These are phyloP conservation scores for Euwallacea fornicatus DNA, from an alignment of 1,140 invertebrate genomes.

Conservation along the genomic window DNA sequence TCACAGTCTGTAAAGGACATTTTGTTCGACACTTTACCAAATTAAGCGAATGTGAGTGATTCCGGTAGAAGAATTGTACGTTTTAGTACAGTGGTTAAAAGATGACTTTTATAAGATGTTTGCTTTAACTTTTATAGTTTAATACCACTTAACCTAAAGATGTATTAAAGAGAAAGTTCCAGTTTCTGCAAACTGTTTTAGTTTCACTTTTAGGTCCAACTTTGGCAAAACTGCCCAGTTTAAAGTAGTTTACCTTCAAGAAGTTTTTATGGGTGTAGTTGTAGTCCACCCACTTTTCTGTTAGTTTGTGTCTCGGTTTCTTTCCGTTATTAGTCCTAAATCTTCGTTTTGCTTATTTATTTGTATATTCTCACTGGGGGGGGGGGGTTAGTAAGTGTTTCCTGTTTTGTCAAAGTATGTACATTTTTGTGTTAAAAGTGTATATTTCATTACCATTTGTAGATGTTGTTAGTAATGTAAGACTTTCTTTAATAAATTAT, in stretches of 20 bases:
- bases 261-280: too few species aligned
- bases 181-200: neutral
- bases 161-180: conserved; percentile 11
- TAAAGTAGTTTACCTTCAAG: conserved; percentile 1
- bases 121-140: conserved; percentile 24
- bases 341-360: too few species aligned
- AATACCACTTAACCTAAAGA: conserved; percentile 4
- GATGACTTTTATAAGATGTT: conserved; percentile 27
- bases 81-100: conserved; percentile 59
- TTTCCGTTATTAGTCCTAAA: too few species aligned
- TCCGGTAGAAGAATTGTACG: conserved; percentile 53
- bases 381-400: conserved; percentile 6
- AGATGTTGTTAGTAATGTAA: conserved; percentile 28
- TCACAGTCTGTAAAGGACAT: conserved; percentile 84
- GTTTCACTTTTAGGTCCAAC: too few species aligned
- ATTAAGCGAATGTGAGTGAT: conserved; percentile 54
- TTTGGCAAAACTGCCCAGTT: too few species aligned
- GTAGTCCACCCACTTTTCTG: too few species aligned
- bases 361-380: neutral
- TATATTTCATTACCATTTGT: conserved; percentile 20
- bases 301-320: too few species aligned
- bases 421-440: conserved; percentile 19
- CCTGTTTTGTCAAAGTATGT: conserved; percentile 7
- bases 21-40: conserved; percentile 84
- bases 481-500: conserved; percentile 32